Evolutionary conservation across 2,113 vertebrate genomes (phyloP), one percentile per base, ranked within the genome.

Genomic region (Elephantulus edwardii): DNA sequence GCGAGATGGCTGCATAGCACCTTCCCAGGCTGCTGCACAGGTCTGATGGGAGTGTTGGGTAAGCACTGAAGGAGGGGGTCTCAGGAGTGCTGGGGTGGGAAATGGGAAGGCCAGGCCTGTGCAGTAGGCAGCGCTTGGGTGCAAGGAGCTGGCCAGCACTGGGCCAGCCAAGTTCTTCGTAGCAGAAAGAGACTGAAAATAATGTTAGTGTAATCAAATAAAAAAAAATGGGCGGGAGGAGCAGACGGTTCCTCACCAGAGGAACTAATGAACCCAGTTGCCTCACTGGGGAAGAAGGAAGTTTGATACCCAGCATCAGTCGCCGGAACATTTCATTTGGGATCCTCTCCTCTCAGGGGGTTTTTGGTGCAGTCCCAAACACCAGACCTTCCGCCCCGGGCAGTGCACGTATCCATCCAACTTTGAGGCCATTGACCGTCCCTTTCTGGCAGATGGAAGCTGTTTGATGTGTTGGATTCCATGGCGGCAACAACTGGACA

Each of bases 201-300:
- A 89, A 96, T 92, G 77, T 94, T 92, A 75, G 52, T 83, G 81
- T 94, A 91, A 90, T 94, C 71, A 79, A 88, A 85, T 46, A 66
- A 93, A 89, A 48, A 91, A 93, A 92, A 60, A 84, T 80, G 50
- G 89, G 93, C 94, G 90, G 12, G 80, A 89, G 14, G 0, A 0
- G 60, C 84, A 90, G 90, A 94, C 96, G 86, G 80, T 0, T 94
- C 89, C 92, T 89, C 86, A 28, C 88, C 92, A 71, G 56, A 6
- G 8, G 19, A n/a, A 13, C 26, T 38, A 20, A 91, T 22, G 72
- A 85, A 92, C 88, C 52, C 78, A 20, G 22, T 90, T 95, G 44
- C 52, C 70, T 42, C 40, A 48, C 74, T 82, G 75, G 50, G 50
- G 68, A 87, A 93, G 92, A 78, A 48, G 22, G 79, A 94, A 20